Base-by-base conservation (phyloP, 1,140 invertebrate genomes). In the Rhizoglyphus robini region DNA sequence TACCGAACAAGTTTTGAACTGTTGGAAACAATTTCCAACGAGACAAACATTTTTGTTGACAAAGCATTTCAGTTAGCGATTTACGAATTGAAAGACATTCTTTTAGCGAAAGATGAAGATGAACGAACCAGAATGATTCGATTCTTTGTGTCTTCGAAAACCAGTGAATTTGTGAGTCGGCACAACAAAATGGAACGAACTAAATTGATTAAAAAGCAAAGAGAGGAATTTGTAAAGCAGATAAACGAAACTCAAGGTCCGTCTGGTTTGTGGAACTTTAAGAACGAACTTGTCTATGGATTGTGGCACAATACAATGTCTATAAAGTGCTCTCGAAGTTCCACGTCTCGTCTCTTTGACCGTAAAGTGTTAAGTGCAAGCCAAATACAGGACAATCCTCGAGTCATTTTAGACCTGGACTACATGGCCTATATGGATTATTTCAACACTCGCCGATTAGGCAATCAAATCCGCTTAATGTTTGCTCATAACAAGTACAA, bases 241-340 rank as follows among this genome's bases (percentile, higher is more conserved):
- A 46, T 46, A n/a, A n/a, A n/a, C n/a, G 36, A 41, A 11, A 41
- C 36, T 11, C 8, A 11, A 18, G 36, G 36, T 11, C 58, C 15
- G 15, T 38, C 58, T 2, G 63, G 63, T 23, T 32, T 64, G 3
- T 64, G 38, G 38, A 25, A 48, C 2, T 5, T 20, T 51, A 18
- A 48, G 5, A 54, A 54, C 31, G 63, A 64, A 57, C 11, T 64
- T 4, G 46, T 2, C n/a, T 64, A 64, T 51, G 63, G 63, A 23
- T 36, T 64, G 41, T 64, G 63, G 63, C 41, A 51, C 27, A 64
- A 64, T 36, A n/a, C 25, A 15, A 25, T 64, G n/a, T 64, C 51
- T 51, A 51, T 34, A 1, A 48, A 48, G n/a, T n/a, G 48, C 3
- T 36, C 29, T 15, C 63, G 58, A 29, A 29, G 15, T n/a, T 60